Evolutionary conservation across 2,888 invertebrate genomes (phyloP).

Genomic region (Caradrina clavipalpis): DNA sequence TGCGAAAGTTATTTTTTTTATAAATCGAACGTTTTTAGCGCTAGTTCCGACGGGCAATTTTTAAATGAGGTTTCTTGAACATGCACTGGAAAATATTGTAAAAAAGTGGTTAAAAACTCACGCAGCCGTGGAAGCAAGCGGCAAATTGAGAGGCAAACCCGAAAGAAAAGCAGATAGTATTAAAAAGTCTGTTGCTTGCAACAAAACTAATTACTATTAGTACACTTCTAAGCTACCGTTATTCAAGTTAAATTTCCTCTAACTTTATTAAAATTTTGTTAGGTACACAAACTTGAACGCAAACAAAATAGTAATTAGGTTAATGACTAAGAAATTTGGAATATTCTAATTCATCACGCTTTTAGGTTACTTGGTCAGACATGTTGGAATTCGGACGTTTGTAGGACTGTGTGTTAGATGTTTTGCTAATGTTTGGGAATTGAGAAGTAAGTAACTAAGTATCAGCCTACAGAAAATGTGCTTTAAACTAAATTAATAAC

Average conservation of each 20-base stretch:
- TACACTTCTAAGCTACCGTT: constrained; percentile 48
- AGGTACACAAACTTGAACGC: constrained; percentile 23
- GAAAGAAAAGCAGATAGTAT: not conserved
- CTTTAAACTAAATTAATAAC: no score
- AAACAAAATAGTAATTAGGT: constrained; percentile 54
- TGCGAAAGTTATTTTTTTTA: no score
- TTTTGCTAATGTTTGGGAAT: constrained; percentile 21
- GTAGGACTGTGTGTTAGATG: constrained; percentile 13
- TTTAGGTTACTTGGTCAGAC: constrained; percentile 51
- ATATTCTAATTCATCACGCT: constrained; percentile 52
- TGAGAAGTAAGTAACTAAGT: no score
- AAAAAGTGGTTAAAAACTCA: no score
- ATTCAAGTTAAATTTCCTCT: constrained; percentile 54
- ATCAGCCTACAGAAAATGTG: no score
- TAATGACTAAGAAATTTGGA: constrained; percentile 59
- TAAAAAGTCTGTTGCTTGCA: not conserved
- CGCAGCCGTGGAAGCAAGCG: no score
- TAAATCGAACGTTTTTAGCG: no score
- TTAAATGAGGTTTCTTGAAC: no score
- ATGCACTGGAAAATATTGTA: no score
- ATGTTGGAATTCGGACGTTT: constrained; percentile 30
- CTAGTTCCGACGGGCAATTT: no score
- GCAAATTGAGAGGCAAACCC: not conserved
- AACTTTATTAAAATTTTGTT: constrained; percentile 46
- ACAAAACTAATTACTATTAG: constrained; percentile 36